These are phyloP conservation scores for Ectobius pallidus DNA, from an alignment of 2,888 invertebrate species.

Conservation along the genomic window DNA sequence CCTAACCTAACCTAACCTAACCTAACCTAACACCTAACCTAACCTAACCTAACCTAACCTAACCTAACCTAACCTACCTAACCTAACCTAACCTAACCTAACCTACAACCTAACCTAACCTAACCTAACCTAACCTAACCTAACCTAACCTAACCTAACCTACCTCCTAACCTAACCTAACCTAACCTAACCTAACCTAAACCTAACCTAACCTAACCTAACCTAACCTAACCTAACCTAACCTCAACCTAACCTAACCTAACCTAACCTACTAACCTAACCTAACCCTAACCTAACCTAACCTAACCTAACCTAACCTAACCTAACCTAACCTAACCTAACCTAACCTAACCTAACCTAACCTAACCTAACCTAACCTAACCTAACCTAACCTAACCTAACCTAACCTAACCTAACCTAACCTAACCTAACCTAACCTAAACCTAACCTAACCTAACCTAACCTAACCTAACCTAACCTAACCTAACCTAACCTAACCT, in stretches of 20 bases:
- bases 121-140: conserved; percentile 37
- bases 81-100: conserved; percentile 40
- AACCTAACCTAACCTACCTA: conserved; percentile 32
- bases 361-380: conserved; percentile 42
- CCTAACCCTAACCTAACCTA: conserved; percentile 43
- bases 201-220: conserved; percentile 44
- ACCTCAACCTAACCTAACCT: conserved; percentile 34
- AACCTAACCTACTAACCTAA: conserved; percentile 43
- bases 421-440: conserved; percentile 30
- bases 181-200: conserved; percentile 43
- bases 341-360: conserved; percentile 42
- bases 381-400: conserved; percentile 37
- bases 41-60: conserved; percentile 34
- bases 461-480: conserved; percentile 43
- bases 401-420: conserved; percentile 43
- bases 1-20: conserved; percentile 29
- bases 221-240: conserved; percentile 44
- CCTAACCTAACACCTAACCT: conserved; percentile 32
- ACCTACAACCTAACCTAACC: conserved; percentile 36
- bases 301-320: conserved; percentile 43
- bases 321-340: conserved; percentile 41
- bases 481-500: conserved; percentile 46
- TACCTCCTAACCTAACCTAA: conserved; percentile 44
- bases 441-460: conserved; percentile 40
- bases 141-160: conserved; percentile 37